Base-by-base conservation (phyloP, 2,797 vertebrate species). In the Centropyge bicolor region DNA sequence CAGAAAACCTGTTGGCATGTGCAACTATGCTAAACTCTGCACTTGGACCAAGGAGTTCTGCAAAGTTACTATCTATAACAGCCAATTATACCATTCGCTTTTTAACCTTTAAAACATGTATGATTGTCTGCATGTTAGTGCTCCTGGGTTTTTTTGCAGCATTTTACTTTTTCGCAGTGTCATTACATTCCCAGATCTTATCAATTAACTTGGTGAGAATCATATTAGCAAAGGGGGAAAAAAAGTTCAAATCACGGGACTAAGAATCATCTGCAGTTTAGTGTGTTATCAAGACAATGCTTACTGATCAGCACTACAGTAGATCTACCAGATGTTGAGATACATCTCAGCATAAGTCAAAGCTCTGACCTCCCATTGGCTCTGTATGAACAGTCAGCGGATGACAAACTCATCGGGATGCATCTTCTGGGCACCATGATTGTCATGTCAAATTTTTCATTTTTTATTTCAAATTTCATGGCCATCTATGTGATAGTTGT, bases 81-180 rank as follows among this genome's bases (percentile, higher is more conserved):
- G 62, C 20, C 27, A 48, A 36, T 48, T 46, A 14, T 22, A 69
- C 8, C 8, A n/a, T 68, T 72, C 54, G 5, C 17, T 71, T 85
- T 61, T 2, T 31, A 31, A 31, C 27, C 51, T 56, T 17, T 1
- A 22, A 56, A 48, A 38, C 0, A 10, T 54, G 17, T 35, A 24
- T 5, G 13, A 56, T 10, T 52, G 49, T 52, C 49, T 12, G 11
- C 8, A 16, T 35, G 12, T 40, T 3, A n/a, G 8, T 46, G 17
- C n/a, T 0, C n/a, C n/a, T 2, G 1, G 27, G n/a, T 31, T 31
- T 51, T 38, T 13, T 2, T 24, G 40, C 22, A 5, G 22, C 22
- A 20, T 51, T 41, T 17, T 8, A 55, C 46, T 45, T 16, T 41
- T 27, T 43, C 7, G 38, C 17, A 3, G n/a, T 4, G 0, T 24